Base-by-base conservation (phyloP, 2,797 vertebrate genomes). In the Enteromius afrohamiltoni region DNA sequence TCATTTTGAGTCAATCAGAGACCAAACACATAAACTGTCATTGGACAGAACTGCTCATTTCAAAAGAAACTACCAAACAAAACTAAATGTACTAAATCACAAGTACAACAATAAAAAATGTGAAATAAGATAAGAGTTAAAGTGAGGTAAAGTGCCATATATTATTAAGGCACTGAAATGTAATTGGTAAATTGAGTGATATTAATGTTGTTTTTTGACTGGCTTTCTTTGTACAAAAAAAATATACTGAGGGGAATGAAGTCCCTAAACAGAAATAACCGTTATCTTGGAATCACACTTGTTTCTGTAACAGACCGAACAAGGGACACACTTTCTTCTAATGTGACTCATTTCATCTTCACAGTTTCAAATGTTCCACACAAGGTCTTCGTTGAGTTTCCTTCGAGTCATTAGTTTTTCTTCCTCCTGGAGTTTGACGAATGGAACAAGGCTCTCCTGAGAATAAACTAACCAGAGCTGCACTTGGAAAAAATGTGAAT, bases 231-330 rank as follows among this genome's bases (percentile, higher is more conserved):
- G 45, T 70, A 17, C 37, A 70, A 10, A 17, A 14, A 42, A 69
- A 0, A 14, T 1, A 58, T 11, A n/a, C 13, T 6, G 1, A 40
- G 6, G 13, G 31, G 3, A 4, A 23, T 19, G 26, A 31, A 17
- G n/a, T 53, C 29, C 37, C 45, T 4, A 45, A 21, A 26, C 67
- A 69, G 49, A 55, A 42, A 70, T 21, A 23, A 42, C 34, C 51
- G n/a, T 26, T 80, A 3, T 19, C 14, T 49, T 40, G n/a, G 19
- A 73, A 62, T 77, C 8, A 23, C 37, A 47, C 47, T 10, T 51
- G 49, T 11, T 81, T 82, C 21, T 74, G 79, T 88, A 88, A 88
- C 85, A 85, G 85, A 77, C 64, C 49, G 23, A 77, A 67, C 69
- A 23, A 60, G 26, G 8, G 51, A 67, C 26, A 11, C 37, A 3